These are phyloP conservation scores for Azemiops feae DNA, from an alignment of 2,113 vertebrate genomes.

Conservation along the genomic window DNA sequence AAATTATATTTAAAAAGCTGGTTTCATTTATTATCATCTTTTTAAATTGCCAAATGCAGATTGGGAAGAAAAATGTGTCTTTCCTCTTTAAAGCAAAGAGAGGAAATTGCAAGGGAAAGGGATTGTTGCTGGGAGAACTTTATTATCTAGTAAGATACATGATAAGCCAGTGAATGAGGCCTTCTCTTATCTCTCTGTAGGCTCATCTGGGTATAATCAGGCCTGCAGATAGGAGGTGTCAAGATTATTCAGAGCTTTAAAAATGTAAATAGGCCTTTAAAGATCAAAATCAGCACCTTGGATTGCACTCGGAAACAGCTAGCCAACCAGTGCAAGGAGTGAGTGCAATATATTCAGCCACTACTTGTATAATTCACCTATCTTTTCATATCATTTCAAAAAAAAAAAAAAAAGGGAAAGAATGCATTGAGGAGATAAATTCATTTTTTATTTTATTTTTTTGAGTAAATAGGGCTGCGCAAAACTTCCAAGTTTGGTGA, in stretches of 20 bases:
- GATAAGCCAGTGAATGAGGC: background rate
- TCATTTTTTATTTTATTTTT: background rate
- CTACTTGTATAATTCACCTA: too few relatives aligned
- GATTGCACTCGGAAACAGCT: background rate
- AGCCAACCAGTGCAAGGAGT: background rate
- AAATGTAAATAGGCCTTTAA: background rate
- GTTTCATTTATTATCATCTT: background rate
- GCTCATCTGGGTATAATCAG: background rate
- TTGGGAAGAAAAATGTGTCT: background rate
- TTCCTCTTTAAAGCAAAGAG: background rate
- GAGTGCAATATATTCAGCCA: background rate
- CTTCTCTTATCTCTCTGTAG: background rate
- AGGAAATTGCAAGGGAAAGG: background rate
- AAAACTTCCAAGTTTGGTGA: background rate
- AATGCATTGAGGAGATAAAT: background rate
- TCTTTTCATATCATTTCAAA: background rate
- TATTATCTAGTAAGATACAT: background rate
- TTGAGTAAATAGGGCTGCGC: background rate
- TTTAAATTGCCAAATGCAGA: background rate
- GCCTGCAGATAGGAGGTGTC: background rate
- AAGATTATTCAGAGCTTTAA: background rate
- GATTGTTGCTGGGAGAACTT: background rate
- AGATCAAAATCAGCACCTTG: background rate
- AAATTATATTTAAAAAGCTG: background rate
- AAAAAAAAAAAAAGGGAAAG: background rate